phyloP scores from a whole-genome alignment of 2,888 invertebrate genomes.

The Luperina testacea region DNA sequence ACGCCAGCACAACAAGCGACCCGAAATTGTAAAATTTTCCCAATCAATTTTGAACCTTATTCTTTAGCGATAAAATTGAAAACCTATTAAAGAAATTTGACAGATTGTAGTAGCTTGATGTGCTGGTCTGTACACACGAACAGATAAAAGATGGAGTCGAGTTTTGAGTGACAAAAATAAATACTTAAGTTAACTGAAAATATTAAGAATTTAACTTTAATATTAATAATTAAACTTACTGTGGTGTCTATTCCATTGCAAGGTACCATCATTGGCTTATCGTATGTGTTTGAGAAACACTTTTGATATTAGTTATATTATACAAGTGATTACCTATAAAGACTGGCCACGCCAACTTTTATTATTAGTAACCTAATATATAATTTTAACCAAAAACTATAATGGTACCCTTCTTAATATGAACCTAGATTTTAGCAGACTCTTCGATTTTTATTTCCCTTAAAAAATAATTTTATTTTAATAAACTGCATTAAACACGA shows the following conservation, averaged over 20 bases:
- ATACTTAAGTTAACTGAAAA: background rate
- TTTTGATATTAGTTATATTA: background rate
- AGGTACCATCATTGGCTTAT: background rate
- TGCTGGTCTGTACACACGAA: no score
- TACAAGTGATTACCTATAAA: rapidly evolving
- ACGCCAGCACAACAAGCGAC: no score
- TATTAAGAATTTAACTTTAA: no score
- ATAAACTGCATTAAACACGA: conserved; percentile 6
- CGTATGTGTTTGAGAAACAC: background rate
- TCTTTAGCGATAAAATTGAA: no score
- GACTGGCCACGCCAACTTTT: background rate
- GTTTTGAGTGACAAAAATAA: background rate
- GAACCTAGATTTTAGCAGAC: background rate
- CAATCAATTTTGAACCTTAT: no score
- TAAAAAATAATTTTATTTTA: background rate
- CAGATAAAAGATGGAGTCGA: background rate
- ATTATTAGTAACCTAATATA: background rate
- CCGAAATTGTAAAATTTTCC: no score
- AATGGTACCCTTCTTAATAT: background rate
- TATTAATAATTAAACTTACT: background rate
- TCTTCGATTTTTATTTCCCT: background rate
- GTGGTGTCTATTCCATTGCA: background rate
- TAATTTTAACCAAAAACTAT: background rate
- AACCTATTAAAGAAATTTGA: no score
- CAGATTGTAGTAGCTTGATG: no score